Conservation (phyloP, 2,797 vertebrate genomes). For the Octomys mimax region DNA sequence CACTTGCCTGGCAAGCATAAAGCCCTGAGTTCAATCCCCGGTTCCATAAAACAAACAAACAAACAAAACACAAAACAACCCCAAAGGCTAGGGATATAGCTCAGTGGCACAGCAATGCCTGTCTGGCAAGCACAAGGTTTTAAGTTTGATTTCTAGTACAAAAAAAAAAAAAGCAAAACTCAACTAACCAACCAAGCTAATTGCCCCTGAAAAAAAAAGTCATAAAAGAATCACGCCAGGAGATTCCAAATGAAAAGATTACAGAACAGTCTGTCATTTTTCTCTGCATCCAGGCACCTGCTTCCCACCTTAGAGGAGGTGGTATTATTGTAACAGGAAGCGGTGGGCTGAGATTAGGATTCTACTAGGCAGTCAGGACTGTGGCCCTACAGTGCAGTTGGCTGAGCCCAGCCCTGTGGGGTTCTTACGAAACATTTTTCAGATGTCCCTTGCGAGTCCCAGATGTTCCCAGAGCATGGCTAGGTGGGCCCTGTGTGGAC, state of each 20-base stretch:
- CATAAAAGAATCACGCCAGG: not conserved
- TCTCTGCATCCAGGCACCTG: not conserved
- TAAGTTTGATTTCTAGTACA: too few relatives aligned
- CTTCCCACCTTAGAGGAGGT: not conserved
- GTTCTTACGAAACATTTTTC: not conserved
- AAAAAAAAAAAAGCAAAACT: too few relatives aligned
- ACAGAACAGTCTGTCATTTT: slow-evolving; percentile 20
- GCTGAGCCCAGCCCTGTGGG: not conserved
- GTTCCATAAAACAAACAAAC: too few relatives aligned
- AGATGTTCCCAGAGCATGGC: not conserved
- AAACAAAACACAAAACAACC: too few relatives aligned
- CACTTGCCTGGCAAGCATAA: too few relatives aligned
- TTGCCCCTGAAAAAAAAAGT: not conserved
- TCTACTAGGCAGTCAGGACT: not conserved
- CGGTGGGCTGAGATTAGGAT: not conserved
- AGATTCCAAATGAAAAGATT: slow-evolving; percentile 29
- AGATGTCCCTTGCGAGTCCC: not conserved
- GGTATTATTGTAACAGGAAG: not conserved
- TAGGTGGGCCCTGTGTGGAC: not conserved
- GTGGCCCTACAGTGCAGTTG: not conserved
- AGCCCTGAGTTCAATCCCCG: too few relatives aligned
- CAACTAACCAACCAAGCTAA: too few relatives aligned
- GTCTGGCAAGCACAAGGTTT: too few relatives aligned
- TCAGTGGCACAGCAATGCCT: too few relatives aligned
- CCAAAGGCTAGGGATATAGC: too few relatives aligned